A percentile compares a stretch with the other conserved stretches of the same genome.
phyloP scores from a whole-genome alignment of 2,113 vertebrate species.

The Riparia riparia region DNA sequence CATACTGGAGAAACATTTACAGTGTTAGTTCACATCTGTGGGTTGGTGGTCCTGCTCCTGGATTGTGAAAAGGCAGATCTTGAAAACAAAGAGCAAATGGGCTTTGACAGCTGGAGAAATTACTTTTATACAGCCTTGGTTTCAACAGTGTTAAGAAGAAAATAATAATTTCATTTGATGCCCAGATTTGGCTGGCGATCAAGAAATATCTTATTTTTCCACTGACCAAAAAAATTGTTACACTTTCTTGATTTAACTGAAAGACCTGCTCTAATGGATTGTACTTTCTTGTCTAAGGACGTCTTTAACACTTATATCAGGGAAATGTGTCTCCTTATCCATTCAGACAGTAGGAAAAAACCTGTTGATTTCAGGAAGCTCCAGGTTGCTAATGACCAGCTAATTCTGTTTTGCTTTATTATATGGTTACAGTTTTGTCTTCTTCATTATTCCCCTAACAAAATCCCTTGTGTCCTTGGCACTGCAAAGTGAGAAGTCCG shows the following conservation, averaged over 20 bases:
- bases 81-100: background rate
- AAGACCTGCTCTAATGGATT: background rate
- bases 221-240: background rate
- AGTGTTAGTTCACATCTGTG: background rate
- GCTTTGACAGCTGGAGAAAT: background rate
- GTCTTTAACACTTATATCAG: background rate
- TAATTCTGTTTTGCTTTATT: background rate
- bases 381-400: background rate
- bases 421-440: accelerated
- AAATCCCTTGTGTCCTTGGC: background rate
- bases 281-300: background rate
- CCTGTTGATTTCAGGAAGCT: background rate
- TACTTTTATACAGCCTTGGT: background rate
- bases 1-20: background rate
- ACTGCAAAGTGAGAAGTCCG: background rate
- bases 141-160: background rate
- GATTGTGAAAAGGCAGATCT: background rate
- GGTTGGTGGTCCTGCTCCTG: background rate
- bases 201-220: background rate
- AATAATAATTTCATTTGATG: background rate
- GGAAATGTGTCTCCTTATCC: background rate
- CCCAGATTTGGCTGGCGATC: background rate
- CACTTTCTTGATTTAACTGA: background rate
- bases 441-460: background rate
- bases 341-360: background rate